Evolutionary conservation across 1,140 invertebrate species (phyloP).

Genomic region (Agrypnia vestita): DNA sequence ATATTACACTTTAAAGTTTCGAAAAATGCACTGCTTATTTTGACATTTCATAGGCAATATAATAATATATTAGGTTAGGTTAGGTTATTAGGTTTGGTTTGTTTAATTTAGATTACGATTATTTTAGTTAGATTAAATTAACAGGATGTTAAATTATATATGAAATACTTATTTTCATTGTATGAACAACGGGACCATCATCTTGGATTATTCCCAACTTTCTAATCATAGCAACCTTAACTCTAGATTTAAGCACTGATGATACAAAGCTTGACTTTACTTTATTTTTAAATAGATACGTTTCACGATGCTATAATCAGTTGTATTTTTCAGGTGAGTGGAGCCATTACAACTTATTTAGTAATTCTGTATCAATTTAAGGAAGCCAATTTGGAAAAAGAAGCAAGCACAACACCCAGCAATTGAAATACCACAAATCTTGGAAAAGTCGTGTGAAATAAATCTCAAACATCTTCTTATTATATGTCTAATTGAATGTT

Average conservation of each 20-base stretch:
- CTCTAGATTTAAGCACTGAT: background rate
- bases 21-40: too few species aligned
- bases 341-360: constrained; percentile 27
- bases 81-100: background rate
- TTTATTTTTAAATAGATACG: background rate
- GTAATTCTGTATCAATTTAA: constrained; percentile 31
- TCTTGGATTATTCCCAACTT: too few species aligned
- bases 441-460: too few species aligned
- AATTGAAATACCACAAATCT: too few species aligned
- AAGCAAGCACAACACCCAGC: too few species aligned
- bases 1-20: too few species aligned
- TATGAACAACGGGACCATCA: too few species aligned
- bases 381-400: background rate
- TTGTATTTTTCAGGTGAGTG: constrained; percentile 11
- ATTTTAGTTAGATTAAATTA: background rate
- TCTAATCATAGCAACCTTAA: background rate
- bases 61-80: background rate
- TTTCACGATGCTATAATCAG: background rate
- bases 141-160: too few species aligned
- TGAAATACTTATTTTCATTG: too few species aligned
- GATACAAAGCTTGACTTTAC: background rate
- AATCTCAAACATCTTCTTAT: too few species aligned
- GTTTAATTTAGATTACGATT: background rate
- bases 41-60: too few species aligned
- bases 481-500: too few species aligned